Evolutionary conservation across 2,797 vertebrate genomes (phyloP), one percentile per base, ranked within the genome.

Genomic region (Synaphobranchus kaupii): DNA sequence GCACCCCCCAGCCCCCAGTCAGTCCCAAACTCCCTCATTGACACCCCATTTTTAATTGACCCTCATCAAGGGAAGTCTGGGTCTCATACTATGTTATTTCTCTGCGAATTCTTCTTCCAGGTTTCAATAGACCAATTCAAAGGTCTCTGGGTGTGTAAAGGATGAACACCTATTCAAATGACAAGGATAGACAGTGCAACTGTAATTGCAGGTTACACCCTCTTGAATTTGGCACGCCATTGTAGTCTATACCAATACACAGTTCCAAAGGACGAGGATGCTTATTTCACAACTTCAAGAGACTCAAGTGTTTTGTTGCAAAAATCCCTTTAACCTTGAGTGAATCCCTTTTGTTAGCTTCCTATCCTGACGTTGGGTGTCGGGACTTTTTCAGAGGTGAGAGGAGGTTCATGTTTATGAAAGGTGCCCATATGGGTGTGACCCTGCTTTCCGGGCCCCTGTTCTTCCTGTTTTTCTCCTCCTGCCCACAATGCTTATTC

Each of bases 371-470:
- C 13, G 31, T 44, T 83, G 52, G 85, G 82, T 88, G 86, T 80
- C 63, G 73, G 78, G 22, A 84, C 58, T 80, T 15, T 25, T 86
- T 47, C 63, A 80, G 84, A 92, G 90, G 92, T 92, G 92, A 90
- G 54, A 89, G 88, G 86, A 85, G 73, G 60, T 87, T 93, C 89
- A 91, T 93, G 90, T 92, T 91, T 91, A 88, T 92, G 89, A 92
- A 90, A 90, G 60, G 47, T 66, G 68, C 52, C 88, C 54, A 86
- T 63, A 56, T 17, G 86, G 83, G 88, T 85, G 88, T 87, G 83
- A 90, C 84, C 83, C 78, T 82, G 81, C 68, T 86, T 86, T 85
- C 56, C 86, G 71, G 52, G 50, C 31, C 54, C 60, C 71, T 73
- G 48, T 86, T 84, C 83, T 90, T 89, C 89, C 90, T 86, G 89